Percentiles rank a stretch among this genome's conserved stretches.
Evolutionary conservation across 1,140 invertebrate genomes (phyloP).

Genomic region (Heliconius himera): DNA sequence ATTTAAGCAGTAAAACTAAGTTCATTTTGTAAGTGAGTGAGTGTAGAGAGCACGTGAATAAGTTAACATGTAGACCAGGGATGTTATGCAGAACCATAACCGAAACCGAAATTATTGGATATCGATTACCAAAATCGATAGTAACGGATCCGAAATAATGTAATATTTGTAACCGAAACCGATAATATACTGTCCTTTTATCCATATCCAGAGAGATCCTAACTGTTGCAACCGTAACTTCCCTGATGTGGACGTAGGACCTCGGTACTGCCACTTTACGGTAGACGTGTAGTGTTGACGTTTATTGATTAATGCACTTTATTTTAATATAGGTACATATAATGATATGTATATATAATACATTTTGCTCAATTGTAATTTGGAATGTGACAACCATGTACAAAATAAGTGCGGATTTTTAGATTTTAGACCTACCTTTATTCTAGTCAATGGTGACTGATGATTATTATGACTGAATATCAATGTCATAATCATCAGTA

Average conservation of each 20-base stretch:
- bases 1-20: conserved; percentile 71
- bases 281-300: conserved; percentile 1
- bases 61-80: conserved; percentile 16
- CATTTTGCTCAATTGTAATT: conserved; percentile 37
- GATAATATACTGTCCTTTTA: too few species aligned
- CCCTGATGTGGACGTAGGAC: conserved; percentile 26
- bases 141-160: too few species aligned
- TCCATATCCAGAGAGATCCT: too few species aligned
- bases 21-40: conserved; percentile 66
- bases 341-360: conserved; percentile 5
- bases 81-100: too few species aligned
- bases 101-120: too few species aligned
- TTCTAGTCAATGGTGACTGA: neutral
- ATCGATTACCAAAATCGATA: too few species aligned
- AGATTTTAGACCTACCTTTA: conserved; percentile 5
- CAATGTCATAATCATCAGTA: neutral
- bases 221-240: too few species aligned
- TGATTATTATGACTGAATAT: neutral
- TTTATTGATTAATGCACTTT: conserved; percentile 8
- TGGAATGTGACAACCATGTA: conserved; percentile 13
- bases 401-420: conserved; percentile 1
- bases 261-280: conserved; percentile 34
- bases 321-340: conserved; percentile 17
- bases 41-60: conserved; percentile 38
- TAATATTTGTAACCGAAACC: too few species aligned